Percentiles rank a stretch among this genome's conserved stretches.
phyloP scores from a whole-genome alignment of 1,140 invertebrate genomes.

The Pantala flavescens region DNA sequence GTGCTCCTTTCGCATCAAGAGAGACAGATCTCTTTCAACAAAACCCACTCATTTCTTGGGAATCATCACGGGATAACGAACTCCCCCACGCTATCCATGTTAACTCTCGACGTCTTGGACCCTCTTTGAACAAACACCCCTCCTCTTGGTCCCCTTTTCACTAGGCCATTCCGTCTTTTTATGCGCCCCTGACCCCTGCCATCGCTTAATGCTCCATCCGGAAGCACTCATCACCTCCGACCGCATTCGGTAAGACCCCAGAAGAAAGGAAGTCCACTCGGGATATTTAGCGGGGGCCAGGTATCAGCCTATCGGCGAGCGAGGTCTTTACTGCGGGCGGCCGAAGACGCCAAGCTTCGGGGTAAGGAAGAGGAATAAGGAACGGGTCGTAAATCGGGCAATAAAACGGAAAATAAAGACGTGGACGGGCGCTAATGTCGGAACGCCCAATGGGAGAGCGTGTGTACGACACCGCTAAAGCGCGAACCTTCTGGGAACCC shows the following conservation, averaged over 20 bases:
- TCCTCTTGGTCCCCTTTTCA: neutral
- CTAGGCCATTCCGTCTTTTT: neutral
- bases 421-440: neutral
- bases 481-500: no score
- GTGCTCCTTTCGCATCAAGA: no score
- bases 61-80: no score
- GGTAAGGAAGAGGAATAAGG: neutral
- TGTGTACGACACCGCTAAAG: neutral
- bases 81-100: no score
- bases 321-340: neutral
- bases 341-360: neutral
- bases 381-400: neutral
- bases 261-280: no score
- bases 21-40: no score
- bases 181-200: neutral
- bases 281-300: no score
- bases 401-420: slow-evolving; percentile 3
- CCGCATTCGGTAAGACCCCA: neutral
- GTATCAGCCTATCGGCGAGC: no score
- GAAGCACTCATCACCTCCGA: neutral
- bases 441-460: neutral
- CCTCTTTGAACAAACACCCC: no score
- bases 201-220: neutral
- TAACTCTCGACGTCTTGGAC: no score
- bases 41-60: no score